phyloP scores from a whole-genome alignment of 1,140 invertebrate genomes.

The Musca vetustissima region DNA sequence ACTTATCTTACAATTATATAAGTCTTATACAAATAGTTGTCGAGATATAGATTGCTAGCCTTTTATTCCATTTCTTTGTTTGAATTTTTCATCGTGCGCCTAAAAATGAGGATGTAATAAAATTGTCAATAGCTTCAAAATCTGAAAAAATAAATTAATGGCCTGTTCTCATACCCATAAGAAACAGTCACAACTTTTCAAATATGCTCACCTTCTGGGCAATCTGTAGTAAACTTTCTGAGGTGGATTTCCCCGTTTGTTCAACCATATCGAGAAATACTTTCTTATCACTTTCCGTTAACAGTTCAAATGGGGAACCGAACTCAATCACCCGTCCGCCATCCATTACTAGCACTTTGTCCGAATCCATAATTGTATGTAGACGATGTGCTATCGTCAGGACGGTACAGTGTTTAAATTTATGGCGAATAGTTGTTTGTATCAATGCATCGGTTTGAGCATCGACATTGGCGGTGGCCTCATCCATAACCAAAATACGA shows the following conservation, averaged over 20 bases:
- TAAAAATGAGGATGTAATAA: no score
- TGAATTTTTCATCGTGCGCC: no score
- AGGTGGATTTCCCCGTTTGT: constrained; percentile 66
- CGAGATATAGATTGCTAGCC: no score
- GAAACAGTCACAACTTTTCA: no score
- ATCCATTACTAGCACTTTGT: constrained; percentile 74
- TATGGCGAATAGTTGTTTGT: constrained; percentile 70
- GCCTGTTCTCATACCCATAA: no score
- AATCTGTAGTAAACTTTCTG: constrained; percentile 62
- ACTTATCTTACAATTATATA: no score
- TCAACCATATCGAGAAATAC: constrained; percentile 67
- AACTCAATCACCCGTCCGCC: constrained; percentile 68
- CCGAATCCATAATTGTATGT: constrained; percentile 76
- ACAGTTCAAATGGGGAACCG: constrained; percentile 65
- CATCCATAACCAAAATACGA: constrained; percentile 79
- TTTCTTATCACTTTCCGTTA: constrained; percentile 53
- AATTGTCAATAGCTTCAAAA: no score
- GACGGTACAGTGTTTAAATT: constrained; percentile 75
- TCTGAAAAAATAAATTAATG: no score
- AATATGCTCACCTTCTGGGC: constrained; percentile 66
- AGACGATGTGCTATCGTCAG: constrained; percentile 82
- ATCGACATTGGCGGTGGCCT: constrained; percentile 87
- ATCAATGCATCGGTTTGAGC: constrained; percentile 70
- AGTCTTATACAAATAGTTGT: no score
- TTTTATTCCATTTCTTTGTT: no score